Evolutionary conservation across 2,888 invertebrate genomes (phyloP).

Genomic region (Drosophila setosimentum): DNA sequence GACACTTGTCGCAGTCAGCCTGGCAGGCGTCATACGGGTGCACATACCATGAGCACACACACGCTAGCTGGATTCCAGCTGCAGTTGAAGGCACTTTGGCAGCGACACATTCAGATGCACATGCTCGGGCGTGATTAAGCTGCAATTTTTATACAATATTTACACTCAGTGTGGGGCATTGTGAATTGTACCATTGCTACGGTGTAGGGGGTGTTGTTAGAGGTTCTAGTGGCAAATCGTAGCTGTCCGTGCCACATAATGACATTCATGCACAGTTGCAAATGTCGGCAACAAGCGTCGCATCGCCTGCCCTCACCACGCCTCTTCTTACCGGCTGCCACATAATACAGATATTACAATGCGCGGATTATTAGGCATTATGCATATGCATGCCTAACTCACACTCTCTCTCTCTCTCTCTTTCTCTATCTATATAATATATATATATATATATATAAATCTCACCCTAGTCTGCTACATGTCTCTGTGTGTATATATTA

Average conservation of each 20-base stretch:
- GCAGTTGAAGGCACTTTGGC: constrained; percentile 70
- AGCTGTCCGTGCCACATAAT: constrained; percentile 60
- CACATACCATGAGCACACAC: constrained; percentile 52
- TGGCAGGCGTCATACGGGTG: constrained; percentile 67
- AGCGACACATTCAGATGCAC: constrained; percentile 54
- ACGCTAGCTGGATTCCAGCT: constrained; percentile 25
- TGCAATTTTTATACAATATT: constrained; percentile 78
- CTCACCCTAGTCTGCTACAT: not conserved
- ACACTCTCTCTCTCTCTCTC: constrained; percentile 11
- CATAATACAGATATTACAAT: constrained; percentile 78
- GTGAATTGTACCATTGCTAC: constrained; percentile 17
- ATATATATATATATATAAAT: constrained; percentile 1
- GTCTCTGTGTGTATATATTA: constrained; percentile 31
- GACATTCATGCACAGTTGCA: constrained; percentile 70
- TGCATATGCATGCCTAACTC: constrained; percentile 43
- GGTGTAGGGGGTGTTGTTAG: not conserved
- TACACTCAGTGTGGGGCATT: constrained; percentile 44
- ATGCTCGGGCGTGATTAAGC: constrained; percentile 73
- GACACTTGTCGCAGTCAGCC: constrained; percentile 65
- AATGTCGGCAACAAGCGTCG: constrained; percentile 52
- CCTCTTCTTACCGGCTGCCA: constrained; percentile 41
- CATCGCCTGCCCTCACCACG: not conserved
- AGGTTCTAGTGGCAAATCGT: constrained; percentile 14
- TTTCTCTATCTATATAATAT: not conserved
- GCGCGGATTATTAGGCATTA: constrained; percentile 79